Base-by-base conservation (phyloP, 1,140 invertebrate species). In the Drosophila trapezifrons region DNA sequence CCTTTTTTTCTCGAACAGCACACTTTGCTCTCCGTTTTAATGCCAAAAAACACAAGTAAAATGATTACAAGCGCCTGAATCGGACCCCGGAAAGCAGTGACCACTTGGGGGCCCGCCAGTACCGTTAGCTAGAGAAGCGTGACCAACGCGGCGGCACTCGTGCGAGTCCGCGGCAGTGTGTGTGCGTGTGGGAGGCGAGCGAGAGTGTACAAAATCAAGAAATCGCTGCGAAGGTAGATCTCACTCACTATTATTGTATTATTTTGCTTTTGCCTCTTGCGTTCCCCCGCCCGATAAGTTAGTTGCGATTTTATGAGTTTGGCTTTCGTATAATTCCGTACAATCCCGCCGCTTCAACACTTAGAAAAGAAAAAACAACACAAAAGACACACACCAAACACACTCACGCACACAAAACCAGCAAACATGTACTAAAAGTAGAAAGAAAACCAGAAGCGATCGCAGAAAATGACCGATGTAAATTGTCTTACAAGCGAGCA, bases 401-500 rank as follows among this genome's bases (percentile, higher is more conserved):
- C 73, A 66, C 57, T 77, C 47, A 76, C 59, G 67, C 58, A 62
- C 51, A 64, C 54, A 81, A 63, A 87, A 54, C 78, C 66, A 78
- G 74, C 72, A 79, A 69, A 72, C 52, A 86, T 75, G 78, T 77
- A 86, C 40, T 66, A 62, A 45, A 35, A 22, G 22, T 29, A 58
- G 45, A 69, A 35, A 60, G 54, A 69, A 71, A 32, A 35, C 52
- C 49, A 47, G 40, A 52, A 65, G 49, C 51, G 62, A 73, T 51
- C 49, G 59, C 55, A 76, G 47, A 84, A 79, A 86, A 87, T 87
- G 83, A 87, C 84, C 78, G 83, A 87, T 87, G 84, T 87, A 87
- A 87, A 87, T 87, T 89, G 83, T 87, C 70, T 87, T 87, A 83
- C 83, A 87, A 87, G 83, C 79, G 84, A 86, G 71, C 76, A 80